Percentiles rank a stretch among this genome's conserved stretches.
Conservation (phyloP, 2,888 invertebrate genomes). For the Heliconius aoede region DNA sequence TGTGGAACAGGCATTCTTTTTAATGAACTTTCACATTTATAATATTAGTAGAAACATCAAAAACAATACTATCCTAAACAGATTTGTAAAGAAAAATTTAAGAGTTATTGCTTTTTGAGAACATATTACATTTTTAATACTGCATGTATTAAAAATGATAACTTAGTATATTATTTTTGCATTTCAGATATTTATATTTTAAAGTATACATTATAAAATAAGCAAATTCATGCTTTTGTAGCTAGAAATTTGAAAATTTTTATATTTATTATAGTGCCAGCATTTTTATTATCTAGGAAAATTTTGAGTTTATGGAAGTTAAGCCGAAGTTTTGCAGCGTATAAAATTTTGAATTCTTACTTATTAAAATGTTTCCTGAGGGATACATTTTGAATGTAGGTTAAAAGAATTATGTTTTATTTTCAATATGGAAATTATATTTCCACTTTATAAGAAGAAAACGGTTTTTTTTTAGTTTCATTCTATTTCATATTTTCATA, state of each 20-base stretch:
- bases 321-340: not conserved
- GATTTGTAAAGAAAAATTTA: too few species aligned
- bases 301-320: slow-evolving; percentile 3
- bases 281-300: slow-evolving; percentile 11
- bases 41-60: too few species aligned
- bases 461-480: not conserved
- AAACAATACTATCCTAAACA: too few species aligned
- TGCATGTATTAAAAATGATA: too few species aligned
- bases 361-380: slow-evolving; percentile 19
- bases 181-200: too few species aligned
- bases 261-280: not conserved
- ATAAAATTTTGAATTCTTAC: slow-evolving; percentile 6
- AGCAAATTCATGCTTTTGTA: not conserved
- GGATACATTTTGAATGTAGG: not conserved
- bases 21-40: too few species aligned
- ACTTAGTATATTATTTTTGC: too few species aligned
- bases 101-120: too few species aligned
- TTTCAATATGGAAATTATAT: not conserved
- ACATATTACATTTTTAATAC: too few species aligned
- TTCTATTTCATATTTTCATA: not conserved
- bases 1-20: too few species aligned
- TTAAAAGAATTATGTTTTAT: not conserved
- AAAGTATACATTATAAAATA: not conserved
- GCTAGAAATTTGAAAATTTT: slow-evolving; percentile 1
- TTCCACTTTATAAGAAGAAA: not conserved